A percentile compares a stretch with the other conserved stretches of the same genome.
These are phyloP conservation scores for Xerus inauris DNA, from an alignment of 2,113 vertebrate species.

Conservation along the genomic window DNA sequence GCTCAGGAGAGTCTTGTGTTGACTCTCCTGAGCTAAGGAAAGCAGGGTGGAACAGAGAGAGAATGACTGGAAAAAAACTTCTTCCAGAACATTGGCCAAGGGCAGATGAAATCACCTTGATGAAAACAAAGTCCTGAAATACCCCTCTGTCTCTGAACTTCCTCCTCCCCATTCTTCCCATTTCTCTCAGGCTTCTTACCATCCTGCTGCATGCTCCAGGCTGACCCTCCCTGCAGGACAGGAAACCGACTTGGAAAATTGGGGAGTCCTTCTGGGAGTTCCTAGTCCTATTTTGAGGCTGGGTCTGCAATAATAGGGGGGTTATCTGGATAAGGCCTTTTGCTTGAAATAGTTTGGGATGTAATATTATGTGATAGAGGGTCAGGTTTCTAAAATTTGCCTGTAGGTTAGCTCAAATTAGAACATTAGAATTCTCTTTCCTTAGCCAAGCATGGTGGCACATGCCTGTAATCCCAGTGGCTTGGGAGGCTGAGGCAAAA, in stretches of 20 bases:
- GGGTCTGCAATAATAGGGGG: slow-evolving; percentile 19
- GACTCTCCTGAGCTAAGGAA: not conserved
- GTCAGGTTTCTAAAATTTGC: not conserved
- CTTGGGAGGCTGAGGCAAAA: too few relatives aligned
- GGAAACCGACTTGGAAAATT: not conserved
- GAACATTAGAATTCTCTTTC: not conserved
- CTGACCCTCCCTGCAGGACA: not conserved
- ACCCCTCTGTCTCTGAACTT: not conserved
- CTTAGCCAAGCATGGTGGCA: not conserved
- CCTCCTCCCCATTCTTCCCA: too few relatives aligned
- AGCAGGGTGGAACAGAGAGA: not conserved
- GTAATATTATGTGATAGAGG: not conserved
- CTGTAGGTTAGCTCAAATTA: not conserved
- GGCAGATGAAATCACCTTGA: not conserved
- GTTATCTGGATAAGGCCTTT: not conserved
- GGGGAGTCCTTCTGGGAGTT: not conserved
- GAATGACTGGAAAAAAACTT: not conserved
- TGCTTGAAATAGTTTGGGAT: not conserved
- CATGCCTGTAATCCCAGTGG: too few relatives aligned
- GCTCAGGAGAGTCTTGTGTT: too few relatives aligned
- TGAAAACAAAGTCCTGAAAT: not conserved
- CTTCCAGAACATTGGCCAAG: not conserved
- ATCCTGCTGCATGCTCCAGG: slow-evolving; percentile 68
- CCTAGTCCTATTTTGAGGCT: not conserved
- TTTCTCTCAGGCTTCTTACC: slow-evolving; percentile 63